These are phyloP conservation scores for Dinomys branickii DNA, from an alignment of 2,113 vertebrate species.

Conservation along the genomic window DNA sequence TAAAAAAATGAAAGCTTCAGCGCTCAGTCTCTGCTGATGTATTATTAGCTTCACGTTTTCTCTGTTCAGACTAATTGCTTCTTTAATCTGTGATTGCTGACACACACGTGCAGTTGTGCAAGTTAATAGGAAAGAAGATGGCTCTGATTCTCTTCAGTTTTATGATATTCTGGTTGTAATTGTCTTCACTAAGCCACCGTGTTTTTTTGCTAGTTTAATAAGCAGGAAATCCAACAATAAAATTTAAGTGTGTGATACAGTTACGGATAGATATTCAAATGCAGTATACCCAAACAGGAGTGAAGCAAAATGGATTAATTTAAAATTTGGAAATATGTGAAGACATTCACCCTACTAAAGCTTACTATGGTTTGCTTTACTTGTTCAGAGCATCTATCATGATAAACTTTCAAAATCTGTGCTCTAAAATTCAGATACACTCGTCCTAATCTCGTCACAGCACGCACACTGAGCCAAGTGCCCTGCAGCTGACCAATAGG, in stretches of 20 bases:
- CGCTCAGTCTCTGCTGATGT: slow-evolving; percentile 22
- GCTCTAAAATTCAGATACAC: slow-evolving; percentile 66
- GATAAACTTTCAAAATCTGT: slow-evolving; percentile 41
- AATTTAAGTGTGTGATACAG: slow-evolving; percentile 68
- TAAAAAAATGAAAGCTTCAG: background rate
- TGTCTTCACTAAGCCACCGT: slow-evolving; percentile 78
- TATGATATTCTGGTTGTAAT: slow-evolving; percentile 77
- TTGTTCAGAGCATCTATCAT: slow-evolving; percentile 30
- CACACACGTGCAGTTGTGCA: slow-evolving; percentile 77
- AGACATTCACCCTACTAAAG: background rate
- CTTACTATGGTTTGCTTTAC: background rate
- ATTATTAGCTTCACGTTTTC: slow-evolving; percentile 80
- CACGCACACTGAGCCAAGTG: slow-evolving; percentile 68
- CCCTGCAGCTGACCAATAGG: slow-evolving; percentile 77
- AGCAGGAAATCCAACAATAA: slow-evolving; percentile 69
- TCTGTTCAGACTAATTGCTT: slow-evolving; percentile 83
- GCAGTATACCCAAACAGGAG: slow-evolving; percentile 12
- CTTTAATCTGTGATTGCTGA: slow-evolving; percentile 81
- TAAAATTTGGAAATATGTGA: background rate
- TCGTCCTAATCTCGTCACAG: slow-evolving; percentile 75
- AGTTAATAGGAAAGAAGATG: slow-evolving; percentile 78
- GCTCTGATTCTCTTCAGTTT: slow-evolving; percentile 77
- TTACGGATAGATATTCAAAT: slow-evolving; percentile 64
- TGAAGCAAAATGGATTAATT: slow-evolving; percentile 14
- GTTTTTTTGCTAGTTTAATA: slow-evolving; percentile 79